Conservation (phyloP, 2,113 vertebrate species). For the Triplophysa dalaica region DNA sequence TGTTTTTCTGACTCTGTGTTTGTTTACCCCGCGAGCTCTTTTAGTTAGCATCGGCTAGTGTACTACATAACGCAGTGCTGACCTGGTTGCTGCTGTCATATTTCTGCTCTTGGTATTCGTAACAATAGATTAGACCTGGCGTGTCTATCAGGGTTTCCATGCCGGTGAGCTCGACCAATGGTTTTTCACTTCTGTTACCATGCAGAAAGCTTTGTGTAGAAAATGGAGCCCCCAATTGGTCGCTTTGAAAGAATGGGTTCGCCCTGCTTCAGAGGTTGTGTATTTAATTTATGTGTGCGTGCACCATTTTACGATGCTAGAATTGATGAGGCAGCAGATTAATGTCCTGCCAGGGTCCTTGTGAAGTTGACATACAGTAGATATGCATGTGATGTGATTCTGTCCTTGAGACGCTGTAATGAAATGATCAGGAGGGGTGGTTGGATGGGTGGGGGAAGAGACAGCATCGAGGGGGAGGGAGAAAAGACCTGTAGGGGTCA, state of each 20-base stretch:
- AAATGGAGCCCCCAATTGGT: constrained; percentile 52
- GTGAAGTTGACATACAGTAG: constrained; percentile 69
- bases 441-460: constrained; percentile 50
- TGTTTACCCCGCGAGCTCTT: constrained; percentile 11
- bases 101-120: constrained; percentile 7
- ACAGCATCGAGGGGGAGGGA: constrained; percentile 12
- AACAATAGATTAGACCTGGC: constrained; percentile 27
- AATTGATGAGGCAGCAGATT: constrained; percentile 78
- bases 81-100: constrained; percentile 22
- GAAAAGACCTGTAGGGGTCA: constrained; percentile 28
- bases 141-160: neutral
- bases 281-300: neutral
- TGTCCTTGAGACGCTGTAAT: constrained; percentile 50
- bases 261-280: constrained; percentile 53
- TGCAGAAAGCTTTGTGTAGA: constrained; percentile 52
- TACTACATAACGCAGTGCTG: constrained; percentile 19
- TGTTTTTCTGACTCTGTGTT: constrained; percentile 20
- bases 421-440: constrained; percentile 42
- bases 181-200: constrained; percentile 20
- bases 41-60: constrained; percentile 12
- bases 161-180: neutral
- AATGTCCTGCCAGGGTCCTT: constrained; percentile 74
- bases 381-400: neutral
- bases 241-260: constrained; percentile 59
- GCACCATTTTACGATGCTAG: constrained; percentile 58